Conservation (phyloP, 2,797 vertebrate genomes). For the Rhinophrynus dorsalis region DNA sequence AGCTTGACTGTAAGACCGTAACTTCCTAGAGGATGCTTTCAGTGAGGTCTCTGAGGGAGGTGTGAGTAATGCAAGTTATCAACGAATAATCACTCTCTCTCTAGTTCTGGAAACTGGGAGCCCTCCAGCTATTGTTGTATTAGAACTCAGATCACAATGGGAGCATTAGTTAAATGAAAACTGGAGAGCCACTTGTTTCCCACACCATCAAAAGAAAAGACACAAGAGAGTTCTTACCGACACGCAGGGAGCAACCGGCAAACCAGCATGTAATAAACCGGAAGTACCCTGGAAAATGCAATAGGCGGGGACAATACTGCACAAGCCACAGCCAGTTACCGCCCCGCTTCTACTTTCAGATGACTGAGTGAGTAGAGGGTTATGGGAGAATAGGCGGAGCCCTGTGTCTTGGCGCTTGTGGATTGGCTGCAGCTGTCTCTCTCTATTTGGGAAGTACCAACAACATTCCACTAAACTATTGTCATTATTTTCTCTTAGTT, state of each 20-base stretch:
- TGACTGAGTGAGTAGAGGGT: neutral
- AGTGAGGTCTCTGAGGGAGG: no score
- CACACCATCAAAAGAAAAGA: no score
- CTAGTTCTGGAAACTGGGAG: no score
- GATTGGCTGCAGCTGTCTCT: conserved; percentile 13
- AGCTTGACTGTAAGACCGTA: no score
- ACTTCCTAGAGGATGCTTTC: no score
- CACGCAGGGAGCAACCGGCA: conserved; percentile 5
- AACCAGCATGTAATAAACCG: conserved; percentile 17
- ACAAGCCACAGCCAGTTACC: neutral
- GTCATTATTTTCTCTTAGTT: neutral
- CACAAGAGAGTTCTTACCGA: conserved; percentile 14
- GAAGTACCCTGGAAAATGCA: conserved; percentile 15
- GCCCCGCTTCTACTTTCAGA: neutral
- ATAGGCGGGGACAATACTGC: neutral
- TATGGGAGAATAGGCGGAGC: neutral
- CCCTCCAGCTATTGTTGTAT: no score
- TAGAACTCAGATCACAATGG: no score
- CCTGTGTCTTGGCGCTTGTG: conserved; percentile 2
- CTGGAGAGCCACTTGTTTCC: no score
- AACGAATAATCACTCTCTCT: no score
- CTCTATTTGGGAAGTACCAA: neutral
- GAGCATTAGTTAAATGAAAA: no score
- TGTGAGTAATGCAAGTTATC: no score
- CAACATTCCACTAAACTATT: neutral